These are phyloP conservation scores for Amblyopsis hoosieri DNA, from an alignment of 2,797 vertebrate genomes.

Conservation along the genomic window DNA sequence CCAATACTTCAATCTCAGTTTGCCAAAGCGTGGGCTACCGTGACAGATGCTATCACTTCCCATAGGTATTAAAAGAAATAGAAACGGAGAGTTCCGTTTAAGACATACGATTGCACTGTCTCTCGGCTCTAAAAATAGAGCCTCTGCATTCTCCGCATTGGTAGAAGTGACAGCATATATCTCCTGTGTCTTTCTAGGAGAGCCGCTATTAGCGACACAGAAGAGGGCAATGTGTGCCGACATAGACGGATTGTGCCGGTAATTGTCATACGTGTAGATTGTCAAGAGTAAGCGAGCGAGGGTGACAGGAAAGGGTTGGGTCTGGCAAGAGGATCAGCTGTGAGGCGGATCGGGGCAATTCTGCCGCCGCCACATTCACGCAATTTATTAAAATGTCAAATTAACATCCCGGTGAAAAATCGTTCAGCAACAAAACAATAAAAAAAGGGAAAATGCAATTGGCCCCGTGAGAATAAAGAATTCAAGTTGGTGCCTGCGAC, in stretches of 20 bases:
- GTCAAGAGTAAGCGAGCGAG: conserved; percentile 76
- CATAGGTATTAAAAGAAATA: conserved; percentile 25
- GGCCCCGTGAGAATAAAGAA: conserved; percentile 66
- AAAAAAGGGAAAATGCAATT: conserved; percentile 64
- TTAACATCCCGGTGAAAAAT: conserved; percentile 81
- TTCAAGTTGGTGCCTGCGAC: conserved; percentile 54
- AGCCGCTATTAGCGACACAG: conserved; percentile 63
- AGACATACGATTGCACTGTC: conserved; percentile 50
- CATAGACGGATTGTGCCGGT: conserved; percentile 72
- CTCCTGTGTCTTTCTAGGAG: conserved; percentile 60
- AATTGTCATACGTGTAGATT: conserved; percentile 82
- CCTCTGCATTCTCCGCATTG: conserved; percentile 35
- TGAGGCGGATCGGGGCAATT: conserved; percentile 83
- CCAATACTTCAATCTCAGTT: conserved; percentile 26
- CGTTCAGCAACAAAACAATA: conserved; percentile 72
- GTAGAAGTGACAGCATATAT: conserved; percentile 59
- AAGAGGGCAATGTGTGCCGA: conserved; percentile 55
- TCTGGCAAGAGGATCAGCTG: conserved; percentile 73
- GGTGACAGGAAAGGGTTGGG: conserved; percentile 57
- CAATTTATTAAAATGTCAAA: conserved; percentile 86
- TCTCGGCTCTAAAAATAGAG: conserved; percentile 66
- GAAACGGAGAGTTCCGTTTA: conserved; percentile 37
- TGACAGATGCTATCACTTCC: conserved; percentile 32
- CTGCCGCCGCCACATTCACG: conserved; percentile 63
- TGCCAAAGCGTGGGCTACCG: conserved; percentile 42